Base-by-base conservation (phyloP, 1,140 invertebrate species). In the Drosophila watanabei region DNA sequence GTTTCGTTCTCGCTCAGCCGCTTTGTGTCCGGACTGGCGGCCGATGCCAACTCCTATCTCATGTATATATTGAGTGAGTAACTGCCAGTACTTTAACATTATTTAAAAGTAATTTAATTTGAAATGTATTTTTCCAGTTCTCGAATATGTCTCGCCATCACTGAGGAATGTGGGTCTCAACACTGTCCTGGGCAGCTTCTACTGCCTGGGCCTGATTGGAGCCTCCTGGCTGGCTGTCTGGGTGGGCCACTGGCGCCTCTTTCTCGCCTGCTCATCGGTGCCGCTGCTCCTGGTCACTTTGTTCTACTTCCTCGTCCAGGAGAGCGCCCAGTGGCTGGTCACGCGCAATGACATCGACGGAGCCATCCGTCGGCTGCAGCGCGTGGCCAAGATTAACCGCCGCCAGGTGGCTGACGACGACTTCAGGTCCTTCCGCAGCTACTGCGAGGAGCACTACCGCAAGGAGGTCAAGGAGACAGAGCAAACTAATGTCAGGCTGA, bases 251-350 rank as follows among this genome's bases (percentile, higher is more conserved):
- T 95, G 95, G 95, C 92, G 94, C 30, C 51, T 83, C 9, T 94
- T 95, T 69, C 82, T 95, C n/a, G 70, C 94, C 30, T 92, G 93
- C 16, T 93, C 94, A 4, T 93, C 94, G 7, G 24, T 94, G 41
- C 94, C 95, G 0, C 91, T 95, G 32, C 62, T 93, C 0, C 45
- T 93, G 30, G 90, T 94, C 8, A 80, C 93, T 2, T 64, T 90
- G 9, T 95, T 93, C 76, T 94, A 94, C 59, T 93, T 93, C 41
- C 75, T 94, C 30, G 92, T 95, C 77, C 94, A 95, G 75, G 95
- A 95, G 84, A 95, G 95, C 52, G 95, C 95, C 0, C 94, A 95
- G 65, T 96, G 95, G 95, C 89, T 96, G 20, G 92, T 95, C 28
- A 95, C 95, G 37, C 93, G 94, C 75, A 94, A 94, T 13, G 87